Percentiles rank a stretch among this genome's conserved stretches.
phyloP scores from a whole-genome alignment of 1,140 invertebrate genomes.

The Asbolus verrucosus region DNA sequence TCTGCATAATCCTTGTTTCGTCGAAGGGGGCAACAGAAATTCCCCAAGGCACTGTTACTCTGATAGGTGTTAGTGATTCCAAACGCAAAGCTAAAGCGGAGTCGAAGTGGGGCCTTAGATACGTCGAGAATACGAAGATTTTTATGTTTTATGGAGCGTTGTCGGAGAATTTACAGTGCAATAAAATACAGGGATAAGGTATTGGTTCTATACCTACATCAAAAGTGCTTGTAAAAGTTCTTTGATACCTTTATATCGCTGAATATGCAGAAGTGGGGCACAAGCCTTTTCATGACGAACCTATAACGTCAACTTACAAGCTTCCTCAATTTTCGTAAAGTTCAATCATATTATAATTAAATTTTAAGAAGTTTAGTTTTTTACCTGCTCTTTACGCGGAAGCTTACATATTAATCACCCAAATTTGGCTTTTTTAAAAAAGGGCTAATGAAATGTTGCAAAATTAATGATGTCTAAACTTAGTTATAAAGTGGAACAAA shows the following conservation, averaged over 20 bases:
- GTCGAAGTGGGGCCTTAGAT: neutral
- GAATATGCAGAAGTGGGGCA: neutral
- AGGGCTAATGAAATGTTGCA: too few species aligned
- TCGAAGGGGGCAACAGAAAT: neutral
- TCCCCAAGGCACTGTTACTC: neutral
- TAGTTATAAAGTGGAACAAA: too few species aligned
- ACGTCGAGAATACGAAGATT: neutral
- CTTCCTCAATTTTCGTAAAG: too few species aligned
- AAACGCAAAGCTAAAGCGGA: neutral
- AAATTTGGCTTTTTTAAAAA: too few species aligned
- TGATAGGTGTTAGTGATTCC: slow-evolving; percentile 8
- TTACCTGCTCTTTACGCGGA: too few species aligned
- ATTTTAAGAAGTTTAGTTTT: too few species aligned
- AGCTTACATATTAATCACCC: too few species aligned
- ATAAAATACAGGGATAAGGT: neutral
- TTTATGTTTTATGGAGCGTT: neutral
- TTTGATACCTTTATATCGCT: neutral
- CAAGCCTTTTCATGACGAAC: too few species aligned
- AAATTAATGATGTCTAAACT: too few species aligned
- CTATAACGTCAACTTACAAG: too few species aligned
- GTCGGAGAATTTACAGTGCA: neutral
- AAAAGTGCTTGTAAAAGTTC: neutral
- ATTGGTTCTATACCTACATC: neutral
- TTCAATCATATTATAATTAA: too few species aligned
- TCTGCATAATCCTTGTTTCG: neutral